Percentiles rank a stretch among this genome's conserved stretches.
Evolutionary conservation across 2,113 vertebrate species (phyloP).

Genomic region (Podarcis cretensis): DNA sequence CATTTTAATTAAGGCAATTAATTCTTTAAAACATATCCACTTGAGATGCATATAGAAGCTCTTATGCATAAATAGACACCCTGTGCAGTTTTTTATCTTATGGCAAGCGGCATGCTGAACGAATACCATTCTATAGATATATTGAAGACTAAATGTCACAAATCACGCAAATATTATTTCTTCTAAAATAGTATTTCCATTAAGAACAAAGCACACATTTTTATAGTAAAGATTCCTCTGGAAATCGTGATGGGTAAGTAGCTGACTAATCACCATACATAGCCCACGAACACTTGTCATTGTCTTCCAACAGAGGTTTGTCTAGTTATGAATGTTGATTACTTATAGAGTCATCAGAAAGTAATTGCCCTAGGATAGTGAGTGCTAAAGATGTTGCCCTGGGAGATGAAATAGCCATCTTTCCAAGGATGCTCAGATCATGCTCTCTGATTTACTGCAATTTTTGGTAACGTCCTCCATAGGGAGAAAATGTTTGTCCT

Average conservation of each 20-base stretch:
- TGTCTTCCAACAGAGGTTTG: not conserved
- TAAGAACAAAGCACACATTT: not conserved
- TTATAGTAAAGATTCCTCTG: not conserved
- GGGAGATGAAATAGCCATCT: not conserved
- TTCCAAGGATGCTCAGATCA: not conserved
- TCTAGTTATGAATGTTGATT: not conserved
- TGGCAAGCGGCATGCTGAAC: not conserved
- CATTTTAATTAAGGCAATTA: not conserved
- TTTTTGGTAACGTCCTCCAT: not conserved
- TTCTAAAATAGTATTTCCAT: not conserved
- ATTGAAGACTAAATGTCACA: not conserved
- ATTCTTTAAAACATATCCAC: not conserved
- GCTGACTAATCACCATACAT: not conserved
- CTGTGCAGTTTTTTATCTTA: not conserved
- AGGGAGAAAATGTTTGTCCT: not conserved
- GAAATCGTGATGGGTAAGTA: not conserved
- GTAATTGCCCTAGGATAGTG: not conserved
- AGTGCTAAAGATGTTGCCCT: not conserved
- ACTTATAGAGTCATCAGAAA: not conserved
- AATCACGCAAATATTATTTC: not conserved
- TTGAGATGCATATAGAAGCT: not conserved
- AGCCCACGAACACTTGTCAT: not conserved
- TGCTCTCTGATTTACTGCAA: not conserved
- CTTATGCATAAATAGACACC: slow-evolving; percentile 8
- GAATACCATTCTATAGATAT: not conserved